Conservation (phyloP, 2,113 vertebrate genomes). For the Picathartes gymnocephalus region DNA sequence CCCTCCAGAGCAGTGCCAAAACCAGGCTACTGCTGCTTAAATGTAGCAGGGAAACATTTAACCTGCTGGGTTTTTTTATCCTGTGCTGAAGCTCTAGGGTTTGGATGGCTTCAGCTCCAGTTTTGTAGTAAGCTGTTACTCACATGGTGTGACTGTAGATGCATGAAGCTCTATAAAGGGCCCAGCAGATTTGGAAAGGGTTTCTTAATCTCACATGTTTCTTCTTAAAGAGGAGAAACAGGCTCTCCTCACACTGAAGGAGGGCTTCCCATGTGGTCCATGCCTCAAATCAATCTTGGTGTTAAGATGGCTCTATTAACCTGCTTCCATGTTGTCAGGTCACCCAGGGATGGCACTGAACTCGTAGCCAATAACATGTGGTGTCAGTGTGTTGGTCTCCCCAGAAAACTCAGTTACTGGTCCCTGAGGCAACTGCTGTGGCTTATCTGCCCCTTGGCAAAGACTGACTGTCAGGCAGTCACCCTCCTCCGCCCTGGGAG, state of each 20-base stretch:
- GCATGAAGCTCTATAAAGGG: not conserved
- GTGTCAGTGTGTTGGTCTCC: not conserved
- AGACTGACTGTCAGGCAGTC: not conserved
- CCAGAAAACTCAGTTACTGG: not conserved
- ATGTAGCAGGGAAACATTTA: not conserved
- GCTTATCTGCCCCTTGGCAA: not conserved
- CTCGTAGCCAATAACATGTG: accelerated
- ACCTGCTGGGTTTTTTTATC: not conserved
- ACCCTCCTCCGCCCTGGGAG: not conserved
- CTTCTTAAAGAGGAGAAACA: not conserved
- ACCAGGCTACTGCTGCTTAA: not conserved
- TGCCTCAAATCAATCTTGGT: not conserved
- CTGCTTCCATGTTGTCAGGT: not conserved
- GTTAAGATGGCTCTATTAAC: not conserved
- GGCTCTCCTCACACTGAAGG: not conserved
- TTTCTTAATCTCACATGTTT: not conserved
- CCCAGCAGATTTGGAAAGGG: not conserved
- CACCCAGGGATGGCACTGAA: not conserved
- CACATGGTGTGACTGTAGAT: not conserved
- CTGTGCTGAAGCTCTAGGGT: not conserved
- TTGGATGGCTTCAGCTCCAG: not conserved
- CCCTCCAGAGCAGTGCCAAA: not conserved
- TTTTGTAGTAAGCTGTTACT: not conserved
- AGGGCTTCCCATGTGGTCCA: accelerated
- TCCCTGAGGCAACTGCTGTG: not conserved